These are phyloP conservation scores for Nasua narica DNA, from an alignment of 2,797 vertebrate species.

Conservation along the genomic window DNA sequence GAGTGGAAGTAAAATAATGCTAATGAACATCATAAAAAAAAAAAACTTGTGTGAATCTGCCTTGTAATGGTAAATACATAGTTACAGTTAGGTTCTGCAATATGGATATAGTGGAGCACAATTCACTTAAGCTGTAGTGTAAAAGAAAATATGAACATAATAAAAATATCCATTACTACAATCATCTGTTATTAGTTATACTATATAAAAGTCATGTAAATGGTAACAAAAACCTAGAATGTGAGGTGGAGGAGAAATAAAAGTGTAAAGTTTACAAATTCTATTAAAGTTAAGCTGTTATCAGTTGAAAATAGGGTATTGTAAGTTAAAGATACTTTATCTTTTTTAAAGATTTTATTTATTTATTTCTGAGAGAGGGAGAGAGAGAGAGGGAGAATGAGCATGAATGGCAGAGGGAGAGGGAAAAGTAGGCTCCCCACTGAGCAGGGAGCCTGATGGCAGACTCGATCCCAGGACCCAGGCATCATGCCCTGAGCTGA, in stretches of 20 bases:
- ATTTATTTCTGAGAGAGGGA: too few species aligned
- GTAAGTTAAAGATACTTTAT: not conserved
- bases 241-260: not conserved
- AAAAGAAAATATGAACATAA: not conserved
- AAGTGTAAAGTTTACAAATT: not conserved
- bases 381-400: too few species aligned
- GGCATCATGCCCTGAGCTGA: too few species aligned
- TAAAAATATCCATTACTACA: not conserved
- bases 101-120: not conserved
- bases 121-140: not conserved
- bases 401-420: too few species aligned
- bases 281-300: not conserved
- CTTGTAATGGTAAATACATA: not conserved
- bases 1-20: not conserved
- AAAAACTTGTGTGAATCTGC: not conserved
- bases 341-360: too few species aligned
- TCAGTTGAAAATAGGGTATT: not conserved
- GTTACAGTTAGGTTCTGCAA: not conserved
- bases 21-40: not conserved
- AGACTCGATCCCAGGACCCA: too few species aligned
- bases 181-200: not conserved
- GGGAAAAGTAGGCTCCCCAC: too few species aligned
- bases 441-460: too few species aligned
- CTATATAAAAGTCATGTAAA: not conserved
- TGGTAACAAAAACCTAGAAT: not conserved